These are phyloP conservation scores for Mastomys natalensis DNA, from an alignment of 2,113 vertebrate species.

Conservation along the genomic window DNA sequence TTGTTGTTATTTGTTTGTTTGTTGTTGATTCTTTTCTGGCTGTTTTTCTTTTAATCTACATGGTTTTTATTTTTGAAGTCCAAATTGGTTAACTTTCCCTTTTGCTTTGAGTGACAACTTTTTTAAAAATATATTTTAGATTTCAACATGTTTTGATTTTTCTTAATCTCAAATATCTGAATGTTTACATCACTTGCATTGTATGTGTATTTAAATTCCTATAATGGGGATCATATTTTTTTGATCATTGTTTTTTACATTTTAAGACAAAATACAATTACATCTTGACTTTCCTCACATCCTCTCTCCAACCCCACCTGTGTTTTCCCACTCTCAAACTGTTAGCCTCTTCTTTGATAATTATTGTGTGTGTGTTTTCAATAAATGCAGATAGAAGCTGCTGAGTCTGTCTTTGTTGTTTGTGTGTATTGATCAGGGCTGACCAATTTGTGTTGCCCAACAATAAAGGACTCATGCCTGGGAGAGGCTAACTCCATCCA, in stretches of 20 bases:
- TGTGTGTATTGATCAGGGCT: too few species aligned
- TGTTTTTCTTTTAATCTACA: neutral
- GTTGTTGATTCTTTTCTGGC: neutral
- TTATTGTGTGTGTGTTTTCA: neutral
- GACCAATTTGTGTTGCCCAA: too few species aligned
- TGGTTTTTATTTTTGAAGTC: neutral
- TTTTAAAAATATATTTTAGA: neutral
- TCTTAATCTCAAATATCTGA: neutral
- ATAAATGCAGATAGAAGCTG: neutral
- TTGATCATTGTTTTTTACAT: neutral
- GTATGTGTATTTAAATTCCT: neutral
- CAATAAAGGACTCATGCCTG: too few species aligned
- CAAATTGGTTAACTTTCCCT: neutral
- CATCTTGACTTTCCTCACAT: neutral
- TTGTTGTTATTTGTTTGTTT: too few species aligned
- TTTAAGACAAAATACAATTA: neutral
- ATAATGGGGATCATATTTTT: neutral
- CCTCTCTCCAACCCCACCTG: neutral
- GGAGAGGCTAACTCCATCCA: too few species aligned
- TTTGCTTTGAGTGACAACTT: neutral
- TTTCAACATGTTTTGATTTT: neutral
- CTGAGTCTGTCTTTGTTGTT: neutral
- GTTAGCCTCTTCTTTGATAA: neutral
- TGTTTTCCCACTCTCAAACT: neutral
- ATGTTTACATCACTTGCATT: neutral